phyloP scores from a whole-genome alignment of 53 echinoderm and acorn worm species.

The Henricia sp. region DNA sequence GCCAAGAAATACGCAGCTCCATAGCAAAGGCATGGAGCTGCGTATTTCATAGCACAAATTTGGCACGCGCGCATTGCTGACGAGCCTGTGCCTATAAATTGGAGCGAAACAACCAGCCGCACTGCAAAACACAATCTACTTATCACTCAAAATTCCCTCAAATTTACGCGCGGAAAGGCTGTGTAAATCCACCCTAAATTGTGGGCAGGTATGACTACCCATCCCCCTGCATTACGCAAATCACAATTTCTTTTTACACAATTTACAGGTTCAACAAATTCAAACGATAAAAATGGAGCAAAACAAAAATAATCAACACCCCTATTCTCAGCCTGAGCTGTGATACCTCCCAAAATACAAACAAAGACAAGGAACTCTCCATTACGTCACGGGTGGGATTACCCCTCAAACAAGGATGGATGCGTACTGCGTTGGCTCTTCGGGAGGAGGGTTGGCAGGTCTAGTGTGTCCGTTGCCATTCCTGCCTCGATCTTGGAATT shows the following conservation, averaged over 20 bases:
- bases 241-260: not conserved
- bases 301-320: not conserved
- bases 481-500: conserved; percentile 20
- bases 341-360: conserved; percentile 14
- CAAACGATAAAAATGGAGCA: too few species aligned
- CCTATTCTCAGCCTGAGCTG: conserved; percentile 5
- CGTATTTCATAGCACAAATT: too few species aligned
- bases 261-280: too few species aligned
- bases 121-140: too few species aligned
- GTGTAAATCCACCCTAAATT: too few species aligned
- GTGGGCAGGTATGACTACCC: not conserved
- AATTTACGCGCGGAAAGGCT: too few species aligned
- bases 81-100: too few species aligned
- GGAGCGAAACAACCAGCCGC: too few species aligned
- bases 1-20: too few species aligned
- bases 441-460: not conserved
- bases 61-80: too few species aligned
- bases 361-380: conserved; percentile 20
- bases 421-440: conserved; percentile 51
- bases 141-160: too few species aligned
- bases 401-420: conserved; percentile 38
- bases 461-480: conserved; percentile 11
- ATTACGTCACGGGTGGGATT: not conserved
- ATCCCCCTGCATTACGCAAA: not conserved
- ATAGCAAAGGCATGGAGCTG: too few species aligned